Conservation (phyloP, 2,888 invertebrate genomes). For the Pollenia angustigena region DNA sequence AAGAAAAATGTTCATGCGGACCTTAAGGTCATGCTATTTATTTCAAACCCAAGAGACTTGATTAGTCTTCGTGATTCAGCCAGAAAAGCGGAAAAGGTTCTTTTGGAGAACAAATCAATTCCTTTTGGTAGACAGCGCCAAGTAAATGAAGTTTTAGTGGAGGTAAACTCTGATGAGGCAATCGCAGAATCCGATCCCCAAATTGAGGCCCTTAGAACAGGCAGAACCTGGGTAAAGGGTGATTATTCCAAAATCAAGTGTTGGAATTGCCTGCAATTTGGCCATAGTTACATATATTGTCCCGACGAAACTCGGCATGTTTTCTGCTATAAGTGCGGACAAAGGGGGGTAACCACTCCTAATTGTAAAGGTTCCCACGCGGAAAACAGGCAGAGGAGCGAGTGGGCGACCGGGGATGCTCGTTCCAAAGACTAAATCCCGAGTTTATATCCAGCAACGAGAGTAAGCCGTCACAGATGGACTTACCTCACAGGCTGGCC, state of each 20-base stretch:
- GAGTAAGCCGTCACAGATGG: conserved; percentile 6
- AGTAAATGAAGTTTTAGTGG: conserved; percentile 15
- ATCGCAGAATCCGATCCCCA: conserved; percentile 24
- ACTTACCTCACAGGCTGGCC: background rate
- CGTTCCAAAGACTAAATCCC: conserved; percentile 29
- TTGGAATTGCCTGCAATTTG: conserved; percentile 31
- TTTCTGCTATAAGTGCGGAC: conserved; percentile 45
- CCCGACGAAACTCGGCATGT: conserved; percentile 5
- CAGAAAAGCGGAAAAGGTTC: background rate
- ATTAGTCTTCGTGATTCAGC: conserved; percentile 1
- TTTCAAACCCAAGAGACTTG: conserved; percentile 4
- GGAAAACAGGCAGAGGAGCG: conserved; percentile 26
- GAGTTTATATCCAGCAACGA: background rate
- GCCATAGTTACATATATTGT: conserved; percentile 23
- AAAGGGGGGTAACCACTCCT: conserved; percentile 11
- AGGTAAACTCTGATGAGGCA: background rate
- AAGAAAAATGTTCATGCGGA: conserved; percentile 35
- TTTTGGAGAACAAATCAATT: no score
- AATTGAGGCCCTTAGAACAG: background rate
- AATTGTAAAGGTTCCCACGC: background rate
- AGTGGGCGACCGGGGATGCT: conserved; percentile 19
- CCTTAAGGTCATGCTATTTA: conserved; percentile 29
- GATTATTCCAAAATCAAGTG: conserved; percentile 33
- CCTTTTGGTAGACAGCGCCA: no score
- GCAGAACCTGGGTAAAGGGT: background rate